Evolutionary conservation across 2,888 invertebrate species (phyloP).

Genomic region (Oeneis ivallda): DNA sequence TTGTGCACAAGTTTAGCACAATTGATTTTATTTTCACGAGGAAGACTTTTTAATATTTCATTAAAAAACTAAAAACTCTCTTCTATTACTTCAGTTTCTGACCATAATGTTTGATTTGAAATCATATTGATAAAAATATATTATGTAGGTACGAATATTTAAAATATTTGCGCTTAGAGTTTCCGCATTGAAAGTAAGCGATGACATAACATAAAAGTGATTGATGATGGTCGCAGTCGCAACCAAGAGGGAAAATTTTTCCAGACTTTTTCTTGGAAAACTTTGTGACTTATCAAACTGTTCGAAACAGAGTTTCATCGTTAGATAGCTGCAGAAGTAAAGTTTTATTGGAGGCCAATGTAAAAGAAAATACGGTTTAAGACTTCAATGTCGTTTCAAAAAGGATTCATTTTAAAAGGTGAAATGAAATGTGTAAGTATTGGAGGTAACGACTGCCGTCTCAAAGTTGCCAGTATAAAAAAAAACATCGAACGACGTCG

Average conservation of each 20-base stretch:
- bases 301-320: constrained; percentile 52
- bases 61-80: too few species aligned
- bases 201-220: constrained; percentile 52
- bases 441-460: too few species aligned
- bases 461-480: too few species aligned
- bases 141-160: background rate
- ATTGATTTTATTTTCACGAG: too few species aligned
- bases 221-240: constrained; percentile 63
- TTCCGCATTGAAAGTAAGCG: constrained; percentile 28
- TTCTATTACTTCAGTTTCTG: too few species aligned
- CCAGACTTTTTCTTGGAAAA: constrained; percentile 56
- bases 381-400: background rate
- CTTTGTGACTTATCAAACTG: constrained; percentile 63
- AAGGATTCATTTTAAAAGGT: background rate
- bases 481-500: too few species aligned
- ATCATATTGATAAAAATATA: too few species aligned
- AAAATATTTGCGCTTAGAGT: constrained; percentile 21
- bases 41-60: too few species aligned
- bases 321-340: constrained; percentile 51
- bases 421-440: too few species aligned
- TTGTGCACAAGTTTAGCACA: too few species aligned
- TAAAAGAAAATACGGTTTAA: constrained; percentile 24
- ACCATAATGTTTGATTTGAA: too few species aligned
- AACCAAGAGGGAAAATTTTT: constrained; percentile 48
- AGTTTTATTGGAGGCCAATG: constrained; percentile 41